Percentiles rank a stretch among this genome's conserved stretches.
These are phyloP conservation scores for Didymodactylos carnosus DNA, from an alignment of 2,888 invertebrate species.

Conservation along the genomic window DNA sequence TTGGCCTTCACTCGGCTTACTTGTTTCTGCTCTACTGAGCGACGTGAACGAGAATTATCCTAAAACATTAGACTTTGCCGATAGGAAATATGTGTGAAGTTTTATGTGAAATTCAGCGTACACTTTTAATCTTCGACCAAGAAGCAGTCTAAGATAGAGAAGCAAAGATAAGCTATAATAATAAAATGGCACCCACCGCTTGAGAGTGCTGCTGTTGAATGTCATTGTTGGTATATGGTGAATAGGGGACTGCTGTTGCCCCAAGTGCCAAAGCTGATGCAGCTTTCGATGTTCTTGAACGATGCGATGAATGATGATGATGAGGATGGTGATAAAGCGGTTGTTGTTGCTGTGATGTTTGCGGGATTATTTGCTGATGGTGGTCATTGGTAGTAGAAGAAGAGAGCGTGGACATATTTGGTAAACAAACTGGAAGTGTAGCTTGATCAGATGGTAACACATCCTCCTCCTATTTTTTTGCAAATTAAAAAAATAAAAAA, in stretches of 20 bases:
- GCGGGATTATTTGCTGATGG: too few species aligned
- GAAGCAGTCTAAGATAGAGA: neutral
- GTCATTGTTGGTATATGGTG: neutral
- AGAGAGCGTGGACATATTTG: neutral
- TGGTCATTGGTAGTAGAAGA: neutral
- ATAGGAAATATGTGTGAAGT: too few species aligned
- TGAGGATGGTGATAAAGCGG: neutral
- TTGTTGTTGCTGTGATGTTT: neutral
- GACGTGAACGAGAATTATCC: too few species aligned
- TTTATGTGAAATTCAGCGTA: too few species aligned
- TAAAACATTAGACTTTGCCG: too few species aligned
- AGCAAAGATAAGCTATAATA: neutral
- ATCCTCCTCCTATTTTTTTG: too few species aligned
- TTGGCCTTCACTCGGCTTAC: too few species aligned
- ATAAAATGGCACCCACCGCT: neutral
- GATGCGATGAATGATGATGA: neutral
- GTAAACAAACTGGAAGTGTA: neutral
- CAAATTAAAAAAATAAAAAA: too few species aligned
- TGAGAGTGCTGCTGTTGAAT: neutral
- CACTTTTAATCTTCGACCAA: too few species aligned
- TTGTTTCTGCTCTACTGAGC: too few species aligned
- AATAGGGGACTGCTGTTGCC: neutral
- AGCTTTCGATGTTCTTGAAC: neutral
- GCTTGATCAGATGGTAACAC: neutral
- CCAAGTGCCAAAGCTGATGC: neutral